Evolutionary conservation across 2,888 invertebrate genomes (phyloP).

Genomic region (Scaptomyza flava): DNA sequence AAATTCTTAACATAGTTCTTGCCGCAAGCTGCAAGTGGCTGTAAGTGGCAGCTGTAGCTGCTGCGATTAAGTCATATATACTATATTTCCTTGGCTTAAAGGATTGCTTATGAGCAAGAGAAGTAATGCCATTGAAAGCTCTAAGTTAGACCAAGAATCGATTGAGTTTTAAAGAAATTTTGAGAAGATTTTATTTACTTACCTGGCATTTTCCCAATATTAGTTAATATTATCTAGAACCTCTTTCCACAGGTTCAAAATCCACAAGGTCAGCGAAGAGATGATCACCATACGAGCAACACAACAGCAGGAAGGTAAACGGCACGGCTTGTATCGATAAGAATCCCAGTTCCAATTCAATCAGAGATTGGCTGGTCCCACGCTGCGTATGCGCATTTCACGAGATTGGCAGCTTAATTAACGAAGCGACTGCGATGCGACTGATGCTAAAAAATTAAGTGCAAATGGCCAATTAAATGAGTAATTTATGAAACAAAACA

Average conservation of each 20-base stretch:
- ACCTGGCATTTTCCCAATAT: too few species aligned
- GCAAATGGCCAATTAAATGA: constrained; percentile 76
- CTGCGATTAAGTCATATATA: constrained; percentile 7
- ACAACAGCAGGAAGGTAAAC: neutral
- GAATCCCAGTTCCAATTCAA: neutral
- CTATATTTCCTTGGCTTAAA: neutral
- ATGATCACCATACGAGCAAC: neutral
- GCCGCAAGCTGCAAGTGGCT: neutral
- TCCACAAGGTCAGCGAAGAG: constrained; percentile 46
- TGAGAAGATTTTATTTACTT: too few species aligned
- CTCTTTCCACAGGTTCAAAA: constrained; percentile 9
- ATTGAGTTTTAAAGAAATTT: too few species aligned
- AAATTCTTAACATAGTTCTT: constrained; percentile 13
- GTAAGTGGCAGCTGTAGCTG: constrained; percentile 7
- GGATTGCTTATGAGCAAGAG: too few species aligned
- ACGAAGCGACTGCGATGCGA: constrained; percentile 33
- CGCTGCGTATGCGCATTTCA: constrained; percentile 68
- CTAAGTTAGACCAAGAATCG: too few species aligned
- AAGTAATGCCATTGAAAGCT: too few species aligned
- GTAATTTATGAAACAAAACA: constrained; percentile 70
- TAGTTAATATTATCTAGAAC: too few species aligned
- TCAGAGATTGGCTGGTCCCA: constrained; percentile 40
- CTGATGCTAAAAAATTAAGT: constrained; percentile 71
- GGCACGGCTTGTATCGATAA: constrained; percentile 1
- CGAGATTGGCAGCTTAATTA: constrained; percentile 68